Conservation (phyloP, 2,113 vertebrate genomes). For the Athene cunicularia region DNA sequence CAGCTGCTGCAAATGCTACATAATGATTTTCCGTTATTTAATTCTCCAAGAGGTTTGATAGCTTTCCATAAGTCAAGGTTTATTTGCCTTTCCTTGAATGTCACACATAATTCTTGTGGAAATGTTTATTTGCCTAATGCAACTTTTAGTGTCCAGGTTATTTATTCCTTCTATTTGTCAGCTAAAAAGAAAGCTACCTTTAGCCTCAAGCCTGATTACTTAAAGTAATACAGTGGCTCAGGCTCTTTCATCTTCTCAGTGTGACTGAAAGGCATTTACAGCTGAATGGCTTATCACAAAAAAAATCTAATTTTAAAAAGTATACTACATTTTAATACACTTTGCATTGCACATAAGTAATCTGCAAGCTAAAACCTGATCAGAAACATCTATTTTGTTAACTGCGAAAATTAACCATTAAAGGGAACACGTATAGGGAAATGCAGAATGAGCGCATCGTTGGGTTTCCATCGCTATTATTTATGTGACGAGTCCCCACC, state of each 20-base stretch:
- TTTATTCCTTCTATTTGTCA: conserved; percentile 80
- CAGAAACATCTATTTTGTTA: conserved; percentile 13
- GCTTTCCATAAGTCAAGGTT: conserved; percentile 77
- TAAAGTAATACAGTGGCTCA: conserved; percentile 51
- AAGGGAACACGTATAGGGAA: background rate
- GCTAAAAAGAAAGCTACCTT: conserved; percentile 67
- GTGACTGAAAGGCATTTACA: conserved; percentile 14
- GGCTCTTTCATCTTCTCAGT: conserved; percentile 50
- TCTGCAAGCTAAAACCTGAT: conserved; percentile 9
- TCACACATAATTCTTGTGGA: conserved; percentile 79
- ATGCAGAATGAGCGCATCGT: background rate
- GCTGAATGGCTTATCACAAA: background rate
- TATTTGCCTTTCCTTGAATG: conserved; percentile 78
- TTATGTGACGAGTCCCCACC: fast-evolving
- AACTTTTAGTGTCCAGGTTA: conserved; percentile 80
- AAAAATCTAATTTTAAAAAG: conserved; percentile 45
- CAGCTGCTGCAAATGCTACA: conserved; percentile 39
- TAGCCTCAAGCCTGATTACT: conserved; percentile 67
- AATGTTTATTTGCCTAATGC: conserved; percentile 86
- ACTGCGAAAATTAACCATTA: conserved; percentile 1
- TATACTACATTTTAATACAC: background rate
- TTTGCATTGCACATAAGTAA: background rate
- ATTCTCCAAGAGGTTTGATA: conserved; percentile 70
- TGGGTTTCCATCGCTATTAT: background rate
- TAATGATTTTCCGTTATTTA: conserved; percentile 76